phyloP scores from a whole-genome alignment of 2,113 vertebrate genomes.

The Camelus dromedarius region DNA sequence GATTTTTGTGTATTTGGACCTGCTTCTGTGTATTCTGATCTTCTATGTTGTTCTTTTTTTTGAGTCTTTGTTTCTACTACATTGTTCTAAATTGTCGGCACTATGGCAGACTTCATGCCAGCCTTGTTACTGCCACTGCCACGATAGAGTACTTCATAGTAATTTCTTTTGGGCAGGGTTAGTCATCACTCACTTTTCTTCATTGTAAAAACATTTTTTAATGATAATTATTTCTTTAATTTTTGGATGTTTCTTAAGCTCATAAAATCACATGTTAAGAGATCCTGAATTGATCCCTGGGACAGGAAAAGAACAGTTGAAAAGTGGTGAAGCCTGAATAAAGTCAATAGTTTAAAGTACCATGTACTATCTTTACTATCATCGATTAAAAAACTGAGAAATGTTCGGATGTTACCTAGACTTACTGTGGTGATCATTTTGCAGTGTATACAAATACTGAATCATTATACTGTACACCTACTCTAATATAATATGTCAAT shows the following conservation, averaged over 20 bases:
- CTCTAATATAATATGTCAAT: not conserved
- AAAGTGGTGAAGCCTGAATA: not conserved
- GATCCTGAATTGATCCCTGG: not conserved
- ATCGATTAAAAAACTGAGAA: not conserved
- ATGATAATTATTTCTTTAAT: not conserved
- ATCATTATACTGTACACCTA: not conserved
- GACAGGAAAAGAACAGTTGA: not conserved
- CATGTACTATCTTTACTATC: not conserved
- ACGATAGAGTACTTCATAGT: not conserved
- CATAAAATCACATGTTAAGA: not conserved
- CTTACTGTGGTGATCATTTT: not conserved
- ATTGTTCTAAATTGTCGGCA: not conserved
- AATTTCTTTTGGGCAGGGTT: not conserved
- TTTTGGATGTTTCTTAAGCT: not conserved
- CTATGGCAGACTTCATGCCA: not conserved
- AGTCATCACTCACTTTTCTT: not conserved
- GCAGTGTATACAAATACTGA: not conserved
- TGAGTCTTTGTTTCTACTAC: not conserved
- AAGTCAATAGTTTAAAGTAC: not conserved
- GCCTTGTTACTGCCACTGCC: not conserved
- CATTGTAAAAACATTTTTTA: not conserved
- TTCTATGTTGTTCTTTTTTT: not conserved
- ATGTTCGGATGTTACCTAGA: not conserved
- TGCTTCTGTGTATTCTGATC: not conserved
- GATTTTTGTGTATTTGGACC: not conserved